Conservation (phyloP, 2,888 invertebrate species). For the Epistrophe eligans region DNA sequence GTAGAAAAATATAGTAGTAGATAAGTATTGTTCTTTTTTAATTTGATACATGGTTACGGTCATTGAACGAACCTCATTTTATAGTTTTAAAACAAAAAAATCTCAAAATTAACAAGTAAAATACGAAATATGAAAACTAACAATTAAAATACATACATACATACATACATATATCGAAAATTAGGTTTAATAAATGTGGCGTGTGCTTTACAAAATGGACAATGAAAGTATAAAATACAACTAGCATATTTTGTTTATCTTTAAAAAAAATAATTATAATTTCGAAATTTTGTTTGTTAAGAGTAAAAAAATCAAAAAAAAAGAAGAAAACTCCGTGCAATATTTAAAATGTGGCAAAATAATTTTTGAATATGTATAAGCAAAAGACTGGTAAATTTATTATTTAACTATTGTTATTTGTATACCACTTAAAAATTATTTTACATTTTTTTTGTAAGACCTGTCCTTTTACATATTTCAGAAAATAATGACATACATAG, state of each 20-base stretch:
- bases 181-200: slow-evolving; percentile 20
- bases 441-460: neutral
- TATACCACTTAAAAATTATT: neutral
- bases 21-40: slow-evolving; percentile 23
- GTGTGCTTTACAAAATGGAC: slow-evolving; percentile 63
- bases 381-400: slow-evolving; percentile 5
- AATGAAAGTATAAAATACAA: slow-evolving; percentile 54
- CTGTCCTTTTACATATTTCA: neutral
- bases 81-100: slow-evolving; percentile 8
- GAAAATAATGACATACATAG: neutral
- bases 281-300: neutral
- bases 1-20: slow-evolving; percentile 13
- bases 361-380: neutral
- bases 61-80: neutral
- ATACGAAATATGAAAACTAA: neutral
- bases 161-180: neutral
- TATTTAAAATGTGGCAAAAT: slow-evolving; percentile 8
- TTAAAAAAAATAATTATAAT: neutral
- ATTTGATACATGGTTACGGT: neutral
- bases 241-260: neutral
- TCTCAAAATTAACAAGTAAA: neutral
- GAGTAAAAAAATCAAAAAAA: slow-evolving; percentile 1
- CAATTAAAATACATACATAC: neutral
- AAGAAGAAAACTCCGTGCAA: neutral
- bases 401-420: neutral